phyloP scores from a whole-genome alignment of 2,797 vertebrate genomes.

The Harpagifer antarcticus region DNA sequence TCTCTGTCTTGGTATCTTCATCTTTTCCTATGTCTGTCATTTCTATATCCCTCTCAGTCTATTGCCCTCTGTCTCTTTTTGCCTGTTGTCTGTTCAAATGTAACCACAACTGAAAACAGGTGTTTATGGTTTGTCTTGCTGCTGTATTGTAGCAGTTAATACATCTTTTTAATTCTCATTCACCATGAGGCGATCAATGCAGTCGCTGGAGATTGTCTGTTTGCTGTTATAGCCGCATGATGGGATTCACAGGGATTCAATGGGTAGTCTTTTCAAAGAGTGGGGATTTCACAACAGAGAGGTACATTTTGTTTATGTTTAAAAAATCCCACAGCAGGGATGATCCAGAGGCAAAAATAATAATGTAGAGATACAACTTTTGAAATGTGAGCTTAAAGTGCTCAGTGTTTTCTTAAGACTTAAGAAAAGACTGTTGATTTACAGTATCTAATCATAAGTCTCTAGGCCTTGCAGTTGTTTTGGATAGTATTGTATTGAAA shows the following conservation, averaged over 20 bases:
- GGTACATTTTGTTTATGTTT: constrained; percentile 22
- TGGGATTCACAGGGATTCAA: constrained; percentile 60
- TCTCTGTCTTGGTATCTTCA: constrained; percentile 62
- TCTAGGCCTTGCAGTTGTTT: neutral
- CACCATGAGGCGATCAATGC: constrained; percentile 24
- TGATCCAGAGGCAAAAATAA: constrained; percentile 21
- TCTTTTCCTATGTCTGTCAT: constrained; percentile 45
- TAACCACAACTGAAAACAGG: neutral
- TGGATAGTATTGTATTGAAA: neutral
- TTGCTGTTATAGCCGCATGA: constrained; percentile 45
- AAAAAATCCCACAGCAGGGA: neutral
- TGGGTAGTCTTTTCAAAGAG: constrained; percentile 53
- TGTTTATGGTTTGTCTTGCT: neutral
- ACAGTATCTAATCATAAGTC: neutral
- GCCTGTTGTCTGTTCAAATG: neutral
- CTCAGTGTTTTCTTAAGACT: neutral
- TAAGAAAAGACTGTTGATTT: neutral
- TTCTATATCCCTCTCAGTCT: constrained; percentile 16
- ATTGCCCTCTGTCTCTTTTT: constrained; percentile 12
- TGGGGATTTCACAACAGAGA: constrained; percentile 43
- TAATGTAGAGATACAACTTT: constrained; percentile 25
- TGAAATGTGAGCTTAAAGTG: constrained; percentile 14
- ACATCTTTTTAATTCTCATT: constrained; percentile 8
- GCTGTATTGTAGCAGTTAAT: constrained; percentile 9
- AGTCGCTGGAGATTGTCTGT: constrained; percentile 51